A percentile compares a stretch with the other conserved stretches of the same genome.
phyloP scores from a whole-genome alignment of 2,888 invertebrate genomes.

The Spialia ferax region DNA sequence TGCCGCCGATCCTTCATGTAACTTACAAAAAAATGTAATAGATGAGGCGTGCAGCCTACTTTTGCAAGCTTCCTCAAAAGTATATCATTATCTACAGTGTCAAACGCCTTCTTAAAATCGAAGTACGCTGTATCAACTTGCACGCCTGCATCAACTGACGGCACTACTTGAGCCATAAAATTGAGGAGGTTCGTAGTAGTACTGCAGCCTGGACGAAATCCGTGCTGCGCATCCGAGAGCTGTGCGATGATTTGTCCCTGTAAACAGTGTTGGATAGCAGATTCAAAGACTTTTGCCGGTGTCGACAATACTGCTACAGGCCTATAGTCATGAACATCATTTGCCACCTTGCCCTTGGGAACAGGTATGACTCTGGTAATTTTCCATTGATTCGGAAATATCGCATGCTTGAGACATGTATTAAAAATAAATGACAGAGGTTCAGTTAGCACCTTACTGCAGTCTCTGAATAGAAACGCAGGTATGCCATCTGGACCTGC shows the following conservation, averaged over 20 bases:
- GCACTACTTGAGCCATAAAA: neutral
- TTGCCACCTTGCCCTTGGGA: constrained; percentile 17
- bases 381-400: constrained; percentile 1
- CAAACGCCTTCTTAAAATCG: neutral
- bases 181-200: neutral
- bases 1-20: constrained; percentile 24
- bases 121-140: neutral
- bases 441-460: constrained; percentile 29
- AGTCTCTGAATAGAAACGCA: constrained; percentile 38
- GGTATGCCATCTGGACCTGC: constrained; percentile 41
- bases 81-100: neutral
- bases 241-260: neutral
- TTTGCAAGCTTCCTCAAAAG: neutral
- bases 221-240: neutral
- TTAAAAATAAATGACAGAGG: constrained; percentile 37
- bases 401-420: constrained; percentile 4
- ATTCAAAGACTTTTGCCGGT: neutral
- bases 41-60: constrained; percentile 17
- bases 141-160: neutral
- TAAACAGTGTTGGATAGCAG: neutral
- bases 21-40: constrained; percentile 26
- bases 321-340: neutral
- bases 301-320: neutral
- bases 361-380: constrained; percentile 17
- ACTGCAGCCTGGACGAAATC: neutral